phyloP scores from a whole-genome alignment of 2,113 vertebrate genomes.

The Dermatemys mawii region DNA sequence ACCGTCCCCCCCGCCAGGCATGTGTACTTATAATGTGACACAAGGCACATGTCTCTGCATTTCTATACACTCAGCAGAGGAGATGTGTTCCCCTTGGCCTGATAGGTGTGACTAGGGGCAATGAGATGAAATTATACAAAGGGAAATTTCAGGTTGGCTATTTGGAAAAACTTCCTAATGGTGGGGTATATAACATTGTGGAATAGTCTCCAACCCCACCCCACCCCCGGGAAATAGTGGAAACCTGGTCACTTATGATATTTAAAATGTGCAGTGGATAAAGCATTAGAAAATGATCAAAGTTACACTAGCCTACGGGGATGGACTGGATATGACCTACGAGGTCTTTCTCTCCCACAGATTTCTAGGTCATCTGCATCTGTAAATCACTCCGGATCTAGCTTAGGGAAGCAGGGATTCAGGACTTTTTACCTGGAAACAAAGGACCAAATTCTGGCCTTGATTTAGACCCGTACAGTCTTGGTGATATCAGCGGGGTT shows the following conservation, averaged over 20 bases:
- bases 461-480: rapidly evolving
- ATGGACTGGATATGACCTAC: rapidly evolving
- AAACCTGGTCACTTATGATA: neutral
- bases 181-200: neutral
- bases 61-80: neutral
- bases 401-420: neutral
- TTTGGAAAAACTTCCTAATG: rapidly evolving
- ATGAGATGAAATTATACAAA: neutral
- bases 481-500: neutral
- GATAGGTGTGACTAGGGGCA: neutral
- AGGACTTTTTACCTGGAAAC: neutral
- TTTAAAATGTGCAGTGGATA: neutral
- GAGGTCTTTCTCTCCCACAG: neutral
- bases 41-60: rapidly evolving
- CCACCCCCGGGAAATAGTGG: rapidly evolving
- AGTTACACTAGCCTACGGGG: rapidly evolving
- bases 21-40: rapidly evolving
- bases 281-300: neutral
- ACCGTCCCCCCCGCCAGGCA: neutral
- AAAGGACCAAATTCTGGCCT: neutral
- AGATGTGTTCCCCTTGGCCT: neutral
- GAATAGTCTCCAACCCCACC: neutral
- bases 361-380: neutral
- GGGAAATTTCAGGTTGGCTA: neutral
- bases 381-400: neutral